phyloP scores from a whole-genome alignment of 2,888 invertebrate genomes.

The Drosophila nr. perissopoda region DNA sequence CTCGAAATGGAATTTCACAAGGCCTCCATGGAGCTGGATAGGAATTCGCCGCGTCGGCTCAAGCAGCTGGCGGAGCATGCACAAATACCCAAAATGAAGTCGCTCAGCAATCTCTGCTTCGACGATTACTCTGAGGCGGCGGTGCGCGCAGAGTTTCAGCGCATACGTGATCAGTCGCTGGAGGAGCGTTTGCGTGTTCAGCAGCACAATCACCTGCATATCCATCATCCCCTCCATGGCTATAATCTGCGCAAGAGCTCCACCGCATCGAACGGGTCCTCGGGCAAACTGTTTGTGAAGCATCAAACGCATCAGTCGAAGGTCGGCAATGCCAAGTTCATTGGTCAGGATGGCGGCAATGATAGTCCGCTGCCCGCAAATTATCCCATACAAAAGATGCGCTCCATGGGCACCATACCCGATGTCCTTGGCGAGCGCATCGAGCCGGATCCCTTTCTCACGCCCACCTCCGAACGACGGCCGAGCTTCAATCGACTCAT shows the following conservation, averaged over 20 bases:
- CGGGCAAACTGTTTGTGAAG: conserved; percentile 81
- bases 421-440: conserved; percentile 84
- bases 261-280: conserved; percentile 70
- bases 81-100: conserved; percentile 83
- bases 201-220: conserved; percentile 54
- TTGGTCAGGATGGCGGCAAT: conserved; percentile 80
- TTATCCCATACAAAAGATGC: conserved; percentile 84
- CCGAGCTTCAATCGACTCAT: conserved; percentile 72
- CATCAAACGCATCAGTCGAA: conserved; percentile 69
- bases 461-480: conserved; percentile 83
- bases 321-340: conserved; percentile 85
- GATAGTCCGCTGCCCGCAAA: conserved; percentile 68
- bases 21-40: conserved; percentile 83
- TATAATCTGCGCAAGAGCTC: conserved; percentile 73
- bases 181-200: conserved; percentile 79
- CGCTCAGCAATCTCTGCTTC: conserved; percentile 83
- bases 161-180: conserved; percentile 76
- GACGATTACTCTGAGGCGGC: conserved; percentile 81
- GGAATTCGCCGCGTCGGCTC: conserved; percentile 83
- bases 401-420: conserved; percentile 85
- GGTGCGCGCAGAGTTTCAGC: conserved; percentile 81
- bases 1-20: conserved; percentile 84
- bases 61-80: conserved; percentile 78
- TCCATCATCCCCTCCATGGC: conserved; percentile 38
- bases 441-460: conserved; percentile 84